Evolutionary conservation across 2,888 invertebrate species (phyloP).

Genomic region (Limnephilus marmoratus): DNA sequence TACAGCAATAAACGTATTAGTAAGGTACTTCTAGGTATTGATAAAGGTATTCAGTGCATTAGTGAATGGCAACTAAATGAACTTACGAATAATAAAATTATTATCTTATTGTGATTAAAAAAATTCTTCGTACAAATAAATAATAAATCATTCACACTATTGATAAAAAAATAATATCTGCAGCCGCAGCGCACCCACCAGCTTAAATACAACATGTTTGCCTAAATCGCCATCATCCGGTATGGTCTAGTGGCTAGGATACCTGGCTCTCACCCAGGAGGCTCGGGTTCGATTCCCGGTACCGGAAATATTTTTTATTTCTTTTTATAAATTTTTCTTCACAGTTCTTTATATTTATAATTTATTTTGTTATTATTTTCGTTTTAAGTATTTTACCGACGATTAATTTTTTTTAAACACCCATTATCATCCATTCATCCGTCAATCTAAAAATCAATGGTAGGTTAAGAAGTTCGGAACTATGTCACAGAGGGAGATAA

Average conservation of each 20-base stretch:
- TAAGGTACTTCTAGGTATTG: neutral
- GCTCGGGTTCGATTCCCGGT: conserved; percentile 87
- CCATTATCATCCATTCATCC: too few species aligned
- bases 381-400: too few species aligned
- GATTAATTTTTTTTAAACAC: too few species aligned
- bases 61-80: neutral
- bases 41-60: neutral
- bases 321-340: conserved; percentile 12
- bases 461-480: too few species aligned
- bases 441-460: too few species aligned
- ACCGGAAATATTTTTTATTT: conserved; percentile 68
- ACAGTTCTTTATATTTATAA: too few species aligned
- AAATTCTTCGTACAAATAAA: neutral
- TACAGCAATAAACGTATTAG: too few species aligned
- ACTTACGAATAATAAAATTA: neutral
- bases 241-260: conserved; percentile 85
- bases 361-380: neutral
- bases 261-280: conserved; percentile 86
- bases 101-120: neutral
- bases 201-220: neutral
- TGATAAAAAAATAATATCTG: neutral
- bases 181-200: neutral
- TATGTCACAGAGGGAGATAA: too few species aligned
- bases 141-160: neutral
- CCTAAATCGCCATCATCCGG: conserved; percentile 71